Percentiles rank a stretch among this genome's conserved stretches.
phyloP scores from a whole-genome alignment of 2,888 invertebrate species.

The Aquatica leii region DNA sequence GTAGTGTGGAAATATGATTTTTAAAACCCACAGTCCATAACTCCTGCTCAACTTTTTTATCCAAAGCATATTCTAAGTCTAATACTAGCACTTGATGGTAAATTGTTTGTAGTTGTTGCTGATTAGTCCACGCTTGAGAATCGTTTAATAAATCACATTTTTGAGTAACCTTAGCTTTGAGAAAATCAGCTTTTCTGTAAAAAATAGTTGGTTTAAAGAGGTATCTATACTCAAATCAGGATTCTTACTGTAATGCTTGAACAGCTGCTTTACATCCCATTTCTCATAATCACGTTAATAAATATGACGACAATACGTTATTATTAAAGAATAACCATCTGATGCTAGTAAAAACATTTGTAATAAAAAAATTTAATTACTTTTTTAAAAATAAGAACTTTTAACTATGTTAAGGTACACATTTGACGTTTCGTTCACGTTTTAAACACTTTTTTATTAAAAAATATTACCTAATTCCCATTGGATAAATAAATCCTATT shows the following conservation, averaged over 20 bases:
- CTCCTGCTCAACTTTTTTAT: conserved; percentile 89
- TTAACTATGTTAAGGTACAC: not conserved
- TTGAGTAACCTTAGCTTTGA: conserved; percentile 73
- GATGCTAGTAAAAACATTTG: conserved; percentile 3
- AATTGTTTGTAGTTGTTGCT: conserved; percentile 65
- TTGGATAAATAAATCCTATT: not conserved
- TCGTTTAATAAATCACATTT: conserved; percentile 65
- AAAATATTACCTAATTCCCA: not conserved
- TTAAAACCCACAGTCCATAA: conserved; percentile 90
- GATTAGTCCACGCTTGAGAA: conserved; percentile 58
- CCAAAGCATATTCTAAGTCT: conserved; percentile 86
- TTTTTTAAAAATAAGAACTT: not conserved
- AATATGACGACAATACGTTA: not conserved
- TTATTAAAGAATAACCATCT: not conserved
- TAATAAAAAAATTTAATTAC: not conserved
- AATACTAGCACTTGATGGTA: conserved; percentile 79
- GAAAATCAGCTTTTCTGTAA: conserved; percentile 75
- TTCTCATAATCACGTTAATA: conserved; percentile 1
- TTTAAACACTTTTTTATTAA: not conserved
- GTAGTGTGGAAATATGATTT: conserved; percentile 82
- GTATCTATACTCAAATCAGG: too few relatives aligned
- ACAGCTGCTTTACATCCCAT: conserved; percentile 81
- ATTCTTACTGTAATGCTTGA: conserved; percentile 74
- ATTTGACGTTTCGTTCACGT: conserved; percentile 13
- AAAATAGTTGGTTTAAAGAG: too few relatives aligned